A percentile compares a stretch with the other conserved stretches of the same genome.
Evolutionary conservation across 2,888 invertebrate genomes (phyloP).

Genomic region (Epirrhoe tristata): DNA sequence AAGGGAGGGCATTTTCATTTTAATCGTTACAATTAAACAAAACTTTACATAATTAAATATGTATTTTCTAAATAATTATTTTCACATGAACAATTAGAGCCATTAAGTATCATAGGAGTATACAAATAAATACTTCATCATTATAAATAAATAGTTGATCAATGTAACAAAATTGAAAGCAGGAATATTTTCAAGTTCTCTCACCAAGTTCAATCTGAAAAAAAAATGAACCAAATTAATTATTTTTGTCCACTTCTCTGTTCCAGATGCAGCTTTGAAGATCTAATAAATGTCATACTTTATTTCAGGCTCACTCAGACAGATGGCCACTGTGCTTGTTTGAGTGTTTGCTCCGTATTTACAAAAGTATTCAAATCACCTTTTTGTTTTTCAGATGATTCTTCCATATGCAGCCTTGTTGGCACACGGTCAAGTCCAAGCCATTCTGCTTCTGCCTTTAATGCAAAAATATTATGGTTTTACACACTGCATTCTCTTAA

Average conservation of each 20-base stretch:
- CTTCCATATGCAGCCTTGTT: slow-evolving; percentile 85
- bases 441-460: slow-evolving; percentile 87
- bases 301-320: slow-evolving; percentile 77
- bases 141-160: slow-evolving; percentile 40
- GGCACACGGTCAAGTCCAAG: slow-evolving; percentile 88
- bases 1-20: slow-evolving; percentile 72
- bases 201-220: slow-evolving; percentile 72
- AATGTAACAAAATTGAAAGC: slow-evolving; percentile 47
- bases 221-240: slow-evolving; percentile 70
- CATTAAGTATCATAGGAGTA: slow-evolving; percentile 46
- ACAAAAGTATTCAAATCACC: slow-evolving; percentile 72
- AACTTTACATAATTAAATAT: slow-evolving; percentile 42
- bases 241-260: slow-evolving; percentile 77
- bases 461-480: slow-evolving; percentile 74
- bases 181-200: slow-evolving; percentile 56
- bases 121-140: slow-evolving; percentile 56
- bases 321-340: slow-evolving; percentile 57
- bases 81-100: slow-evolving; percentile 51
- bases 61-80: slow-evolving; percentile 57
- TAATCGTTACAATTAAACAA: slow-evolving; percentile 49
- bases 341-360: slow-evolving; percentile 73
- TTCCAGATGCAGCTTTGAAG: slow-evolving; percentile 79
- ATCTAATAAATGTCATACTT: slow-evolving; percentile 66
- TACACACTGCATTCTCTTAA: slow-evolving; percentile 62
- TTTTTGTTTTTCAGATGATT: slow-evolving; percentile 85